Percentiles rank a stretch among this genome's conserved stretches.
Conservation (phyloP, 2,888 invertebrate species). For the Barypeithes pellucidus region DNA sequence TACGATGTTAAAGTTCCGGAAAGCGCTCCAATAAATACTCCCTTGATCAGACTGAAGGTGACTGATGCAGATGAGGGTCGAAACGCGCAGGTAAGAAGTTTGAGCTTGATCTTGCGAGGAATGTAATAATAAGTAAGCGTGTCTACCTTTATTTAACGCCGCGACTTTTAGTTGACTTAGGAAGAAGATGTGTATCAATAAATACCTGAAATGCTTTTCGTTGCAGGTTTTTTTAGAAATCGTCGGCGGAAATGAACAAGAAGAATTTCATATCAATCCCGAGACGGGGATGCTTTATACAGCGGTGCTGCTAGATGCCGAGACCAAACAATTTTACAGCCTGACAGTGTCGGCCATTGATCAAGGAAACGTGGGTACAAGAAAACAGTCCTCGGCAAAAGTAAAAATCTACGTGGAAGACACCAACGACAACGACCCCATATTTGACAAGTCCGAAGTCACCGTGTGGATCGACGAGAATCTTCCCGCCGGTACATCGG, state of each 20-base stretch:
- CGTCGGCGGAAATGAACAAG: slow-evolving; percentile 92
- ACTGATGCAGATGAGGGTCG: slow-evolving; percentile 86
- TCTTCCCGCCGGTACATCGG: slow-evolving; percentile 87
- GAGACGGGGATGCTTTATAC: slow-evolving; percentile 93
- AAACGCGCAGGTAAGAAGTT: slow-evolving; percentile 77
- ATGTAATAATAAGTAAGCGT: too few relatives aligned
- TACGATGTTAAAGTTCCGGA: slow-evolving; percentile 92
- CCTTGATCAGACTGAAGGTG: slow-evolving; percentile 89
- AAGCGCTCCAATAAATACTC: slow-evolving; percentile 90
- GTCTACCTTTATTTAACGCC: too few relatives aligned
- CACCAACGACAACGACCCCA: slow-evolving; percentile 95
- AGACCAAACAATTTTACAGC: slow-evolving; percentile 87
- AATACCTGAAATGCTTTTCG: too few relatives aligned
- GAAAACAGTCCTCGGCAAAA: slow-evolving; percentile 92
- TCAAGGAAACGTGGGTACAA: slow-evolving; percentile 86
- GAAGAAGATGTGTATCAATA: too few relatives aligned
- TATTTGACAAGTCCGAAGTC: slow-evolving; percentile 83
- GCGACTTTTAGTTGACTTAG: too few relatives aligned
- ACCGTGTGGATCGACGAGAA: slow-evolving; percentile 89
- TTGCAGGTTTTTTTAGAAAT: slow-evolving; percentile 84
- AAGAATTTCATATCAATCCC: slow-evolving; percentile 89
- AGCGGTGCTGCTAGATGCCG: slow-evolving; percentile 87
- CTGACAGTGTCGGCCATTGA: slow-evolving; percentile 93
- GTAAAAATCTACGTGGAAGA: slow-evolving; percentile 89
- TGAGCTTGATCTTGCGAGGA: too few relatives aligned